phyloP scores from a whole-genome alignment of 2,113 vertebrate species.

The Thamnophis sirtalis region DNA sequence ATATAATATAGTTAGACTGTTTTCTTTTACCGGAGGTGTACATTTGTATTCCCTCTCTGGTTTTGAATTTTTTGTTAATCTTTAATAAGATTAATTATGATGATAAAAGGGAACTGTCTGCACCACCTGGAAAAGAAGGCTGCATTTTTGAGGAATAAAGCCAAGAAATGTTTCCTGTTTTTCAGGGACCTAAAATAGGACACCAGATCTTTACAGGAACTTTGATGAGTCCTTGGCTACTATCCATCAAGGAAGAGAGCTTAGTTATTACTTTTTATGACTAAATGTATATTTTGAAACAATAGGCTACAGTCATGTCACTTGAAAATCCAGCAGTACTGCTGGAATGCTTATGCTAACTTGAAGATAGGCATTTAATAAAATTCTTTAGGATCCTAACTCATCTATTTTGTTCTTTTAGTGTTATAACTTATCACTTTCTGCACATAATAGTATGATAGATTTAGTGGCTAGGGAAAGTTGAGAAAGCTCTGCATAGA shows the following conservation, averaged over 20 bases:
- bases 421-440: not conserved
- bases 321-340: slow-evolving; percentile 18
- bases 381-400: not conserved
- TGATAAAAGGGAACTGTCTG: not conserved
- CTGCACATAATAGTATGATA: not conserved
- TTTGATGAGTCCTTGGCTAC: not conserved
- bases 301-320: slow-evolving; percentile 13
- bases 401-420: not conserved
- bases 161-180: not conserved
- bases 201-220: not conserved
- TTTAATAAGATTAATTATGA: not conserved
- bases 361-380: not conserved
- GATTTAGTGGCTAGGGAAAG: not conserved
- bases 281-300: slow-evolving; percentile 11
- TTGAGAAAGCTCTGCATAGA: not conserved
- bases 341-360: not conserved
- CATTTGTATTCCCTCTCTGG: not conserved
- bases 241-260: not conserved
- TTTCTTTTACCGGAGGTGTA: not conserved
- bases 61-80: not conserved
- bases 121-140: not conserved
- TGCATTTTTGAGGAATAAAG: not conserved
- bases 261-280: not conserved
- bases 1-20: not conserved
- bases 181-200: not conserved